Base-by-base conservation (phyloP, 2,113 vertebrate species). In the Barnardius zonarius region DNA sequence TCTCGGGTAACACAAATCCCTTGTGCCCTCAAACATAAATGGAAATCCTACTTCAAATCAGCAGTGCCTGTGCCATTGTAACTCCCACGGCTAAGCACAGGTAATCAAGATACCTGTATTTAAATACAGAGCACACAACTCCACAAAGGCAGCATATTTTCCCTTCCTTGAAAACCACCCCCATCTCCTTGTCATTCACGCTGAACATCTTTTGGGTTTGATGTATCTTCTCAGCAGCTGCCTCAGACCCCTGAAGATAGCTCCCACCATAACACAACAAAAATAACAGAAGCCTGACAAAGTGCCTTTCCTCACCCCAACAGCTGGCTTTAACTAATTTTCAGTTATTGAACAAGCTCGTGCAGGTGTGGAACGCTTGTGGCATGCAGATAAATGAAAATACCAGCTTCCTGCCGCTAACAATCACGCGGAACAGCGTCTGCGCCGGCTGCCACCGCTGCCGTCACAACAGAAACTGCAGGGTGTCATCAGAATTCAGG, bases 401-500 rank as follows among this genome's bases (percentile, higher is more conserved):
- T 33, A 93, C 86, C 90, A 93, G 93, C 92, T 83, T 80, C 96
- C 97, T 69, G 84, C 90, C 31, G 94, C 84, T 96, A 86, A 52
- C 96, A 92, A 95, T 95, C 95, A 96, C 7, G 7, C 62, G 31
- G 63, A 88, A 68, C 3, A 67, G 92, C 11, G 22, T 37, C 23
- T 62, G 88, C 5, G 15, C 74, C 11, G 37, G 77, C 95, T 94
- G 93, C 87, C 90, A 39, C 66, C 62, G 3, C 88, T 2, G 4
- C 95, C 82, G 79, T 27, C 97, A 97, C 80, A 96, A 96, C 96
- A 97, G n/a, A 95, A 24, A 20, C 90, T 0, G 1, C 68, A 9
- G 96, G 95, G 85, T 10, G 28, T 33, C 93, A 92, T 83, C 88
- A 46, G 59, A 23, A 72, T 82, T 63, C 88, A 77, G 88, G 88